phyloP scores from a whole-genome alignment of 1,140 invertebrate genomes.

The Acromyrmex heyeri region DNA sequence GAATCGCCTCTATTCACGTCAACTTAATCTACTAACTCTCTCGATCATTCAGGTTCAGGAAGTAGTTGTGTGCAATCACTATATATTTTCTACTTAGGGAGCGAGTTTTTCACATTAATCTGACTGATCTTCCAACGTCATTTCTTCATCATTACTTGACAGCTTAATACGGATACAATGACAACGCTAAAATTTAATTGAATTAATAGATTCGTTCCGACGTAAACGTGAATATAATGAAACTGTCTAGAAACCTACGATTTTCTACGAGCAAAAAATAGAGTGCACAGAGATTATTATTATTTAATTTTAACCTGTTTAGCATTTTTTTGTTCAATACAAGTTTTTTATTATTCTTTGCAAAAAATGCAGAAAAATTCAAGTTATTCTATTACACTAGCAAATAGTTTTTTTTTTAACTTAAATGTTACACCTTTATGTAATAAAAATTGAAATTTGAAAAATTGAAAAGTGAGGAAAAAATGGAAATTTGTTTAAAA shows the following conservation, averaged over 20 bases:
- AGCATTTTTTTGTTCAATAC: too few species aligned
- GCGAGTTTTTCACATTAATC: conserved; percentile 9
- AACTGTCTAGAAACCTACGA: background rate
- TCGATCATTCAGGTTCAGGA: conserved; percentile 2
- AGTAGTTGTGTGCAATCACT: conserved; percentile 24
- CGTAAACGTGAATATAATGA: background rate
- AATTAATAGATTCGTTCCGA: background rate
- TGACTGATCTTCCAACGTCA: background rate
- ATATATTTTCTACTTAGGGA: background rate
- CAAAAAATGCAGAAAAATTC: too few species aligned
- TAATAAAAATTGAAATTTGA: too few species aligned
- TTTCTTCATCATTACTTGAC: background rate
- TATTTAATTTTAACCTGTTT: too few species aligned
- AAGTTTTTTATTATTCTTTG: too few species aligned
- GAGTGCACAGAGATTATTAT: too few species aligned
- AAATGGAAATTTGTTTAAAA: too few species aligned
- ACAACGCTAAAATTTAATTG: background rate
- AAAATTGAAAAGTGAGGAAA: too few species aligned
- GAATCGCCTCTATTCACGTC: conserved; percentile 24
- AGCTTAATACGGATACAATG: background rate
- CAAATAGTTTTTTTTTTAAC: too few species aligned
- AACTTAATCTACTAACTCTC: conserved; percentile 21
- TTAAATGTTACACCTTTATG: too few species aligned
- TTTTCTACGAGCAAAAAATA: too few species aligned
- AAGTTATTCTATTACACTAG: too few species aligned